Evolutionary conservation across 2,797 vertebrate species (phyloP).

Genomic region (Parauchenoglanis ngamensis): DNA sequence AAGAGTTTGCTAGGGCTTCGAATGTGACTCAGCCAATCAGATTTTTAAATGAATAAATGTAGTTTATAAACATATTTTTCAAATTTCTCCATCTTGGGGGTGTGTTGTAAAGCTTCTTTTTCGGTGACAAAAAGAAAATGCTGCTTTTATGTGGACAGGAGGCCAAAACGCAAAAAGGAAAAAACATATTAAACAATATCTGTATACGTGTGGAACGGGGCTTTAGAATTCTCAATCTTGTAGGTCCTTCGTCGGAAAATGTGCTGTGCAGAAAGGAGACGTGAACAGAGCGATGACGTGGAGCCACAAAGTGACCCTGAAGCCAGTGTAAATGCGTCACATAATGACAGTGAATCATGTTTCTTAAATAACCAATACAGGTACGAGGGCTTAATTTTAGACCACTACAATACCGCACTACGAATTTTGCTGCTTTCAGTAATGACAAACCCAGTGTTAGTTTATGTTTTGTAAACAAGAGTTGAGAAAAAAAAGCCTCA

Average conservation of each 20-base stretch:
- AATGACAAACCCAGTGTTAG: conserved; percentile 34
- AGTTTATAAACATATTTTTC: neutral
- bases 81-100: neutral
- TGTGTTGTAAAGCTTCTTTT: neutral
- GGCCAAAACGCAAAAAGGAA: neutral
- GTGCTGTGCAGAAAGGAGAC: neutral
- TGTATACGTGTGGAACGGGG: neutral
- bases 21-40: too few species aligned
- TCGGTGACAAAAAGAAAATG: neutral
- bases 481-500: conserved; percentile 37
- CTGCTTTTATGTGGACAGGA: neutral
- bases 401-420: neutral
- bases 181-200: neutral
- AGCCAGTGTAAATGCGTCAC: neutral
- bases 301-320: conserved; percentile 31
- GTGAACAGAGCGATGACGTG: conserved; percentile 3
- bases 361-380: conserved; percentile 32
- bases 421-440: conserved; percentile 17
- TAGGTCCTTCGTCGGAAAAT: conserved; percentile 27
- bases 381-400: conserved; percentile 11
- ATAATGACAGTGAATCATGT: conserved; percentile 17
- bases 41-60: neutral
- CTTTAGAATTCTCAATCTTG: conserved; percentile 16
- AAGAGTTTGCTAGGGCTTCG: neutral
- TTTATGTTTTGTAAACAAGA: conserved; percentile 49